Base-by-base conservation (phyloP, 1,140 invertebrate genomes). In the Drosophila ananassae region DNA sequence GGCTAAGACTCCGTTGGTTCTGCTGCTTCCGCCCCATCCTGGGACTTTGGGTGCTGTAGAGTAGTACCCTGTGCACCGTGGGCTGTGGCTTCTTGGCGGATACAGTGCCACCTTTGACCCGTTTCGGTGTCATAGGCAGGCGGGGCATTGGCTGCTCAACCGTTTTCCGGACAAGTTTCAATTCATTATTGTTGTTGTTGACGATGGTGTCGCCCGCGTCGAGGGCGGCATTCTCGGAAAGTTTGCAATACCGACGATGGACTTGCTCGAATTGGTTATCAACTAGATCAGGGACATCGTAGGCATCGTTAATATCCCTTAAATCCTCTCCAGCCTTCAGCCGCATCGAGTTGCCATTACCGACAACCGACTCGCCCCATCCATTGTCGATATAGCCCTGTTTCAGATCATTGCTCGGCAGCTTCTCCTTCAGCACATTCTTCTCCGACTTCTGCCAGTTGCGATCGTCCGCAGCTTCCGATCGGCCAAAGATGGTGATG, bases 21-120 rank as follows among this genome's bases (percentile, higher is more conserved):
- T 69, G 84, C 61, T 79, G 85, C 59, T 89, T 85, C 51, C 80
- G 89, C 6, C 83, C 56, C 46, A 77, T 47, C 24, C 89, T 60
- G 9, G 89, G 89, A 72, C 89, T 90, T 56, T 90, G 89, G 34
- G 66, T 90, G 63, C 80, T 90, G 46, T 90, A 90, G 13, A 90
- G 57, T 47, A 90, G 66, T 2, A 90, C 89, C n/a, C 83, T 67
- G 44, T 89, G 89, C 2, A 90, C 77, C 8, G 79, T 73, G 30
- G 89, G 82, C 25, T 76, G 47, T 50, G 63, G 34, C 60, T 90
- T 90, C 22, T 89, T 90, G 24, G 12, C 24, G 37, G 74, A 39
- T 7, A 67, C 53, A 51, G 54, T 21, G 5, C 50, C 76, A n/a
- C 82, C 80, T 41, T 77, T 71, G 2, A 30, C 34, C 41, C 75